These are phyloP conservation scores for Bombus waltoni DNA, from an alignment of 1,140 invertebrate species.

Conservation along the genomic window DNA sequence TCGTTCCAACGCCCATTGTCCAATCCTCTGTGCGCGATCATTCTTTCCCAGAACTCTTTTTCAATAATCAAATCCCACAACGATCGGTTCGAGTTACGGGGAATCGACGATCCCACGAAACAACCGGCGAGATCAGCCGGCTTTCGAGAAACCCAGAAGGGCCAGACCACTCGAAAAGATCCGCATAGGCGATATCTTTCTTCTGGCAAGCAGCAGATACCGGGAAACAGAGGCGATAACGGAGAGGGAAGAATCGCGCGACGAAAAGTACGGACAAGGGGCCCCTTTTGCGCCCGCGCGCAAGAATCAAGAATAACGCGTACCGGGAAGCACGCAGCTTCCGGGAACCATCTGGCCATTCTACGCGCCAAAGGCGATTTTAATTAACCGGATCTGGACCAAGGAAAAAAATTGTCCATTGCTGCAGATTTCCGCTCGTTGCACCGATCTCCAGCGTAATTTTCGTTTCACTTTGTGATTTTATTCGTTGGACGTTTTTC, in stretches of 20 bases:
- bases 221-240: constrained; percentile 55
- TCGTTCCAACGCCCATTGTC: neutral
- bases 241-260: constrained; percentile 20
- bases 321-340: constrained; percentile 72
- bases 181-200: constrained; percentile 12
- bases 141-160: constrained; percentile 24
- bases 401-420: neutral
- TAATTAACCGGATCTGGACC: constrained; percentile 43
- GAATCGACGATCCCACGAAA: neutral
- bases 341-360: constrained; percentile 60
- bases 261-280: constrained; percentile 72
- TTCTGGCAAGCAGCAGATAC: constrained; percentile 39
- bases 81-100: neutral
- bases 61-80: neutral
- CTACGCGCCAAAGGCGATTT: constrained; percentile 26
- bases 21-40: neutral
- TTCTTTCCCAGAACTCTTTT: neutral
- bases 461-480: no score
- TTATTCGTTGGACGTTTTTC: no score
- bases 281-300: constrained; percentile 46
- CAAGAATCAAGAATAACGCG: constrained; percentile 60
- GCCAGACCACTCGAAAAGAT: constrained; percentile 8
- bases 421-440: no score
- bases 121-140: neutral
- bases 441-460: no score